These are phyloP conservation scores for Paramormyrops kingsleyae DNA, from an alignment of 2,113 vertebrate genomes.

Conservation along the genomic window DNA sequence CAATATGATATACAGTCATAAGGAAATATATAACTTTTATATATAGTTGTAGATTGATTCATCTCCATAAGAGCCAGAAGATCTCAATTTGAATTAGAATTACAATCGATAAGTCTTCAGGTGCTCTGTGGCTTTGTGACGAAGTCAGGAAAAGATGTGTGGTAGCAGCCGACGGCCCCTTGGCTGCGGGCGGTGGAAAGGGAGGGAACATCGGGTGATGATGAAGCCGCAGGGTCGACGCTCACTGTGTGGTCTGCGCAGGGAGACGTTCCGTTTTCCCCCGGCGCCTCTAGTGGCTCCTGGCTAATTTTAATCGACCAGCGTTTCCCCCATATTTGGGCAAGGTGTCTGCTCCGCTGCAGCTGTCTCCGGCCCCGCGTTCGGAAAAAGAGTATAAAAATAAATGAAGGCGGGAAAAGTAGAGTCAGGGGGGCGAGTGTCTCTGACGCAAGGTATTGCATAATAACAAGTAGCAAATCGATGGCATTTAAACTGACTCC, in stretches of 20 bases:
- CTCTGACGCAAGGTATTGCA: neutral
- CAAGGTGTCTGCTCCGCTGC: constrained; percentile 25
- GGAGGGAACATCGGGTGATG: constrained; percentile 28
- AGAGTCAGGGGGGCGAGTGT: neutral
- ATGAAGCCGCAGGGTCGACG: neutral
- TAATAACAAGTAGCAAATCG: neutral
- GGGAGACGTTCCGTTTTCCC: neutral
- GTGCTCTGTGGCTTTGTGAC: neutral
- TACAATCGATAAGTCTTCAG: neutral
- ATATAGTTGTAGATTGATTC: neutral
- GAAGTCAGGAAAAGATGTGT: neutral
- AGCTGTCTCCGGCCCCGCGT: constrained; percentile 39
- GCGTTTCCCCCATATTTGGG: constrained; percentile 35
- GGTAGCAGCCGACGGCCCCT: neutral
- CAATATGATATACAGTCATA: neutral
- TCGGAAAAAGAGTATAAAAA: constrained; percentile 32
- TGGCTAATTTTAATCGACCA: constrained; percentile 39
- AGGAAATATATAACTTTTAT: neutral
- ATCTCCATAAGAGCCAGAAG: neutral
- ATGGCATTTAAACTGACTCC: neutral
- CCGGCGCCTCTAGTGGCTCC: neutral
- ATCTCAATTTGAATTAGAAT: neutral
- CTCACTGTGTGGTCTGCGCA: constrained; percentile 35
- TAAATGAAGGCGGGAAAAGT: constrained; percentile 33
- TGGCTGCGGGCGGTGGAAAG: neutral